A percentile compares a stretch with the other conserved stretches of the same genome.
Conservation (phyloP, 2,797 vertebrate genomes). For the Varecia variegata region DNA sequence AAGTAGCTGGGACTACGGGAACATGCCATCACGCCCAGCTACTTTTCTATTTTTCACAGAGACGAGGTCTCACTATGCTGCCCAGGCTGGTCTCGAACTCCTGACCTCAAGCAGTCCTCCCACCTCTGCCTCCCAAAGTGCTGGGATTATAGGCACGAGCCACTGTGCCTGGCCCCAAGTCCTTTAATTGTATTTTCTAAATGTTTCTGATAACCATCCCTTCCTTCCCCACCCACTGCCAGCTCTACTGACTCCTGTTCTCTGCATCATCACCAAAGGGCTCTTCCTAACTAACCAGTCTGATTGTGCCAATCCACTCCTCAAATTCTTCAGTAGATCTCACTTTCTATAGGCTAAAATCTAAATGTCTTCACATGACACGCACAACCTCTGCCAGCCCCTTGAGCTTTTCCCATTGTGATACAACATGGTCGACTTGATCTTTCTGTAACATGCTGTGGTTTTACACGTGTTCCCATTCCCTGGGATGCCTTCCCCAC, state of each 20-base stretch:
- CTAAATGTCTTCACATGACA: neutral
- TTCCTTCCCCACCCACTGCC: neutral
- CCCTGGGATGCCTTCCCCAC: neutral
- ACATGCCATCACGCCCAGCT: neutral
- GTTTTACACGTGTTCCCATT: neutral
- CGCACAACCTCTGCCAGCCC: neutral
- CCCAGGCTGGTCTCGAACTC: neutral
- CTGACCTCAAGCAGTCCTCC: neutral
- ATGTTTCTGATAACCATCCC: neutral
- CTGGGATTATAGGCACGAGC: neutral
- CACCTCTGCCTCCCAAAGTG: neutral
- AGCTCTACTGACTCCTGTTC: neutral
- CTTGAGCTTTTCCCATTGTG: neutral
- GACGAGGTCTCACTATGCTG: neutral
- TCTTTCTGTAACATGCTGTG: neutral
- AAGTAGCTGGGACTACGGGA: neutral
- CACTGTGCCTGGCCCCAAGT: neutral
- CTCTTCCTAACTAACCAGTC: neutral
- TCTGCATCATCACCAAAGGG: neutral
- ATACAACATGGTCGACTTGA: neutral
- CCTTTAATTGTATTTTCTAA: neutral
- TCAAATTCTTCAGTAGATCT: neutral
- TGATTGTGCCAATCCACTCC: neutral
- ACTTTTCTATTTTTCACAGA: neutral
- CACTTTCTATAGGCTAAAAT: neutral